These are phyloP conservation scores for Trachelus stipa DNA, from an alignment of 2,888 invertebrate species.

Conservation along the genomic window DNA sequence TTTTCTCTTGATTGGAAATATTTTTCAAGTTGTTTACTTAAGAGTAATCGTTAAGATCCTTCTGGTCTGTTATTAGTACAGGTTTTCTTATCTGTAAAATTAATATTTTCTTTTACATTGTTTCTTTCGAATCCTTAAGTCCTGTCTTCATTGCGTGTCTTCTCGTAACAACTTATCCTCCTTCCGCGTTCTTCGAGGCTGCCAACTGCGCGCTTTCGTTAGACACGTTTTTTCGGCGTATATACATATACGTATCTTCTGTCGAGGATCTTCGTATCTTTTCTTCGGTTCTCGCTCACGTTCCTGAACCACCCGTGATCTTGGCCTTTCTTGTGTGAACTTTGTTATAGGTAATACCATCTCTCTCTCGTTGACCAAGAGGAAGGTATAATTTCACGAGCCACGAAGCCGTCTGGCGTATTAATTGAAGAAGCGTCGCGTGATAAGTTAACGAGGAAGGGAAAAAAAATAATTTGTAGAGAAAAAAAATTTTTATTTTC, in stretches of 20 bases:
- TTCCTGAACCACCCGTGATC: background rate
- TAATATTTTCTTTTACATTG: background rate
- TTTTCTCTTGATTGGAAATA: background rate
- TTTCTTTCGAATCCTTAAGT: background rate
- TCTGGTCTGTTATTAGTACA: too few species aligned
- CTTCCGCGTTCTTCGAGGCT: conserved; percentile 45
- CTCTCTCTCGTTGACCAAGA: background rate
- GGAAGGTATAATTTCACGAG: background rate
- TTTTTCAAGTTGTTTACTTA: background rate
- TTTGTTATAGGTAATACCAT: background rate
- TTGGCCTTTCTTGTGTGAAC: background rate
- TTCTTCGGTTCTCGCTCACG: background rate
- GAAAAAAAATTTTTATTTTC: background rate
- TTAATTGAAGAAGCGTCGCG: background rate
- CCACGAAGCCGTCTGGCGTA: background rate
- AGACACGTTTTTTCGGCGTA: background rate
- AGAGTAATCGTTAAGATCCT: background rate
- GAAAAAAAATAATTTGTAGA: background rate
- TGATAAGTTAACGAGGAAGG: background rate
- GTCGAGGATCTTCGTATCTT: background rate
- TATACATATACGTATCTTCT: background rate
- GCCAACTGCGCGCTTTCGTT: conserved; percentile 34
- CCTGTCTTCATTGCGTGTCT: background rate
- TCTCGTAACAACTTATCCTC: conserved; percentile 15
- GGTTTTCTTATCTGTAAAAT: background rate